phyloP scores from a whole-genome alignment of 1,140 invertebrate genomes.

The Drosophila miranda region DNA sequence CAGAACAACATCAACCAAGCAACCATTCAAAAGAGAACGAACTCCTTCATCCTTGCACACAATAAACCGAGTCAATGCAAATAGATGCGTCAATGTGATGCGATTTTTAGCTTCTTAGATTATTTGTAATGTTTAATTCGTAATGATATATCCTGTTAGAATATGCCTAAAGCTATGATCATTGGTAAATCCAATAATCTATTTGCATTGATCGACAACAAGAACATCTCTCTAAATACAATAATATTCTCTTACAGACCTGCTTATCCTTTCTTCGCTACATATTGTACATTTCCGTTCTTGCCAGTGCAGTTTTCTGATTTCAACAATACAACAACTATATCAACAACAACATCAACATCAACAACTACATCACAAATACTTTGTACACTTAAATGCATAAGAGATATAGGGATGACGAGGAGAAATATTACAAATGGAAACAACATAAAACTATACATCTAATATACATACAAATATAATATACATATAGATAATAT shows the following conservation, averaged over 20 bases:
- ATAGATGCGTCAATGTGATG: slow-evolving; percentile 18
- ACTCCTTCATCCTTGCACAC: slow-evolving; percentile 63
- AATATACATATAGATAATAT: slow-evolving; percentile 57
- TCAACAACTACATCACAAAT: slow-evolving; percentile 51
- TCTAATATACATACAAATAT: slow-evolving; percentile 55
- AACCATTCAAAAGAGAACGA: slow-evolving; percentile 3
- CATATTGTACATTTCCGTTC: slow-evolving; percentile 79
- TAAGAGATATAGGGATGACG: slow-evolving; percentile 24
- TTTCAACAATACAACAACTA: slow-evolving; percentile 42
- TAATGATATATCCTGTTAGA: too few species aligned
- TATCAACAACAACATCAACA: slow-evolving; percentile 39
- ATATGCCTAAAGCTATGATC: too few species aligned
- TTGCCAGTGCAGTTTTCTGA: slow-evolving; percentile 80
- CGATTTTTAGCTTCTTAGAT: too few species aligned
- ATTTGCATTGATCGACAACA: slow-evolving; percentile 9
- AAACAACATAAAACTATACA: slow-evolving; percentile 56
- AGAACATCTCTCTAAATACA: slow-evolving; percentile 58
- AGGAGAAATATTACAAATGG: slow-evolving; percentile 67
- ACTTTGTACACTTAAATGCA: slow-evolving; percentile 67
- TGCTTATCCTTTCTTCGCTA: slow-evolving; percentile 74
- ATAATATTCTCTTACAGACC: slow-evolving; percentile 77
- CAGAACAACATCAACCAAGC: slow-evolving; percentile 12
- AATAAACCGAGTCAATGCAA: slow-evolving; percentile 36
- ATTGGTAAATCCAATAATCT: background rate
- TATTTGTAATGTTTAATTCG: too few species aligned